These are phyloP conservation scores for Thermophis baileyi DNA, from an alignment of 2,113 vertebrate species.

Conservation along the genomic window DNA sequence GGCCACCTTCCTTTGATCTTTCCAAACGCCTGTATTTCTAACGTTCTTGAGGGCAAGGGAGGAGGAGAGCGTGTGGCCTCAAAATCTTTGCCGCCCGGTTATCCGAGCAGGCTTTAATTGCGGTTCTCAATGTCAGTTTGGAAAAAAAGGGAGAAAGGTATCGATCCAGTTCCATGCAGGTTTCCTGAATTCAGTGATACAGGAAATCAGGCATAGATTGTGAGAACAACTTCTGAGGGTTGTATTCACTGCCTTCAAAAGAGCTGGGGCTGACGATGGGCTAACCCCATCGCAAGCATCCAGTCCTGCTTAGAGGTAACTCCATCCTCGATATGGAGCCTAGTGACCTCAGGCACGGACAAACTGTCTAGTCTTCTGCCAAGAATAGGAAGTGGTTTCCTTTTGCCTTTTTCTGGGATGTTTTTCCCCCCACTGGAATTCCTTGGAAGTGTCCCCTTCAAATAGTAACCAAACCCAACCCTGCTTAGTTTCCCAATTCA, in stretches of 20 bases:
- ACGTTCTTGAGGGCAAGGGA: not conserved
- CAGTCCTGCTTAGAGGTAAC: not conserved
- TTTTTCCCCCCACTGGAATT: not conserved
- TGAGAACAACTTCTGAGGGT: not conserved
- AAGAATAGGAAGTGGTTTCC: not conserved
- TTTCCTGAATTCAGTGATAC: not conserved
- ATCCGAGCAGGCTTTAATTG: not conserved
- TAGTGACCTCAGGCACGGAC: not conserved
- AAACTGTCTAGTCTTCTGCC: not conserved
- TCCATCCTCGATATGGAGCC: not conserved
- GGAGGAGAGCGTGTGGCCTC: not conserved
- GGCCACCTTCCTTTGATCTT: not conserved
- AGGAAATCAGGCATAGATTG: not conserved
- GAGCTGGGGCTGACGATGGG: not conserved
- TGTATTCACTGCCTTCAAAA: not conserved
- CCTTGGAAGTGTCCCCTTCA: not conserved
- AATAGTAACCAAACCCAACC: not conserved
- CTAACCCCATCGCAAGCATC: not conserved
- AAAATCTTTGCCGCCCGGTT: not conserved
- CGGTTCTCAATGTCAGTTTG: not conserved
- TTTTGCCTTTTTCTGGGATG: not conserved
- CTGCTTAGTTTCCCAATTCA: not conserved
- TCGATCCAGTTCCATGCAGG: not conserved
- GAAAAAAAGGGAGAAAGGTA: not conserved
- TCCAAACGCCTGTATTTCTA: not conserved